Percentiles rank a stretch among this genome's conserved stretches.
Evolutionary conservation across 2,113 vertebrate species (phyloP).

Genomic region (Zapus hudsonius): DNA sequence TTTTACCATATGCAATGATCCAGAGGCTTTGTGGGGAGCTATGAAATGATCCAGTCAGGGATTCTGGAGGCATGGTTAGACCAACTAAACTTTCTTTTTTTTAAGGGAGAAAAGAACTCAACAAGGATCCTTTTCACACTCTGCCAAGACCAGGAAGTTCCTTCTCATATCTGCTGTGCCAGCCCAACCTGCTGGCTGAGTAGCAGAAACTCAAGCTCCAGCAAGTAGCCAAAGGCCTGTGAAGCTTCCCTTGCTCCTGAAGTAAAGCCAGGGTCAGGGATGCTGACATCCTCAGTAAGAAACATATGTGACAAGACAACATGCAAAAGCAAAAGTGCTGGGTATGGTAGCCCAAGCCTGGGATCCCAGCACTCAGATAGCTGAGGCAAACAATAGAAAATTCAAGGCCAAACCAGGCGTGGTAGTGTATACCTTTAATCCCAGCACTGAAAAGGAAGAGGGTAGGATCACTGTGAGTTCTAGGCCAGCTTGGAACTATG

Average conservation of each 20-base stretch:
- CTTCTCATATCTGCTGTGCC: conserved; percentile 45
- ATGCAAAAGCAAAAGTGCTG: background rate
- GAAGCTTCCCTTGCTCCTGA: background rate
- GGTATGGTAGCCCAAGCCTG: background rate
- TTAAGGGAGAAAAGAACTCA: background rate
- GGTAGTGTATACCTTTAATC: too few species aligned
- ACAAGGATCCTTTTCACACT: conserved; percentile 39
- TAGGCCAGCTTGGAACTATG: too few species aligned
- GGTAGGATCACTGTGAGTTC: too few species aligned
- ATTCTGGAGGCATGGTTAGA: background rate
- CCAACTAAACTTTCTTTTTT: background rate
- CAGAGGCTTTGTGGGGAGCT: background rate
- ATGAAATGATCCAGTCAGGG: background rate
- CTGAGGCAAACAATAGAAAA: background rate
- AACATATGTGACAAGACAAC: background rate
- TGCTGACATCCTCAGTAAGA: background rate
- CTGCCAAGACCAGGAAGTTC: conserved; percentile 44
- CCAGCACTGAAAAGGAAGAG: too few species aligned
- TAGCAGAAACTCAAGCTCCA: background rate
- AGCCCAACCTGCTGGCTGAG: background rate
- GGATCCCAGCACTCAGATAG: background rate
- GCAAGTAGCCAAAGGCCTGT: background rate
- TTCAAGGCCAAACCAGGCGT: background rate
- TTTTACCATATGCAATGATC: background rate
- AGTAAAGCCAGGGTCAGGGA: background rate